Conservation (phyloP, 2,113 vertebrate species). For the Gambusia affinis region DNA sequence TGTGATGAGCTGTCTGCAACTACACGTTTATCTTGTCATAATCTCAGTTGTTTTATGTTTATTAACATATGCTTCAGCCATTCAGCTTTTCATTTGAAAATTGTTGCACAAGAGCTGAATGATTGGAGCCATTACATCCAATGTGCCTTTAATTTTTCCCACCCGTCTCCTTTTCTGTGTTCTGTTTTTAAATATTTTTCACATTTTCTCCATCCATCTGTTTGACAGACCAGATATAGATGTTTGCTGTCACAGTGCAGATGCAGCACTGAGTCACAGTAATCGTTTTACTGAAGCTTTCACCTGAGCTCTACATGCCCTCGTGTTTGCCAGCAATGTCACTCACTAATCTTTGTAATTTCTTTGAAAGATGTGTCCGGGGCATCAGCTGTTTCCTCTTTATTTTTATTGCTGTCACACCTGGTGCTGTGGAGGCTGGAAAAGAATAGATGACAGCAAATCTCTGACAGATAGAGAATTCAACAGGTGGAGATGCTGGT, state of each 20-base stretch:
- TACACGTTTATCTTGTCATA: neutral
- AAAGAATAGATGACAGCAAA: conserved; percentile 1
- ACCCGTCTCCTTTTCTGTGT: neutral
- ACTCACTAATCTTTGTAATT: conserved; percentile 38
- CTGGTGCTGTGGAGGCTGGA: neutral
- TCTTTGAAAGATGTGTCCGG: conserved; percentile 17
- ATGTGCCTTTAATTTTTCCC: neutral
- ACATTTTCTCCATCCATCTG: neutral
- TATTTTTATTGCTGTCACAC: conserved; percentile 16
- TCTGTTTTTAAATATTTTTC: neutral
- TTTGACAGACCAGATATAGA: conserved; percentile 19
- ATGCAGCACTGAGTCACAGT: conserved; percentile 5
- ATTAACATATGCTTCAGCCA: neutral
- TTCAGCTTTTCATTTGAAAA: conserved; percentile 1
- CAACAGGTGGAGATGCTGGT: neutral
- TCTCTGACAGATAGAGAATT: neutral
- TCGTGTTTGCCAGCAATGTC: conserved; percentile 30
- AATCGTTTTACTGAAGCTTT: conserved; percentile 5
- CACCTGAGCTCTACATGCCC: conserved; percentile 1
- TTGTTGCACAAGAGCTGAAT: neutral
- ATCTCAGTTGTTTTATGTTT: conserved; percentile 1
- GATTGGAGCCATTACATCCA: neutral
- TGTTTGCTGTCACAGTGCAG: conserved; percentile 17
- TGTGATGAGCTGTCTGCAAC: too few species aligned
- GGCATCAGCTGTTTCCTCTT: conserved; percentile 12